Percentiles rank a stretch among this genome's conserved stretches.
Evolutionary conservation across 2,888 invertebrate genomes (phyloP).

Genomic region (Atethmia centrago): DNA sequence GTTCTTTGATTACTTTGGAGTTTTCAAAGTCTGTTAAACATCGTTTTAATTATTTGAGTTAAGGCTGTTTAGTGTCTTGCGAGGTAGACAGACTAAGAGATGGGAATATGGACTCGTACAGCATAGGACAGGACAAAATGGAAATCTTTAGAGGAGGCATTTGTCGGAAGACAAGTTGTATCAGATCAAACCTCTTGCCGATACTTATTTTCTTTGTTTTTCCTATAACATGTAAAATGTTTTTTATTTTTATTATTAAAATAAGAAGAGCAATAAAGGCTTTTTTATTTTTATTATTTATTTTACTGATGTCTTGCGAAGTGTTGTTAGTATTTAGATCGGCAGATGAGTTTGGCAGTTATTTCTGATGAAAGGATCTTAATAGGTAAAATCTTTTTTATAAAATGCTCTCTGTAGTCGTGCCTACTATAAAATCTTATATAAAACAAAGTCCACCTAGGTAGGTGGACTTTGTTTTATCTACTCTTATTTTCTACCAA

Average conservation of each 20-base stretch:
- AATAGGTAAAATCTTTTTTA: neutral
- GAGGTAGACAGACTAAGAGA: no score
- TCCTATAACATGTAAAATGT: no score
- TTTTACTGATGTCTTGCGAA: constrained; percentile 3
- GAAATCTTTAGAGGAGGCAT: no score
- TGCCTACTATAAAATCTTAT: neutral
- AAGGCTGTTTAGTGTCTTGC: constrained; percentile 10
- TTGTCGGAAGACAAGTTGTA: no score
- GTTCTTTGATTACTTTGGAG: constrained; percentile 75
- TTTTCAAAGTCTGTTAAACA: constrained; percentile 60
- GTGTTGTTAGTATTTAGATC: constrained; percentile 1
- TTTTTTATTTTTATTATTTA: no score
- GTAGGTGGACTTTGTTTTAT: no score
- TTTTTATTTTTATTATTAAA: no score
- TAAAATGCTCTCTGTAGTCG: neutral
- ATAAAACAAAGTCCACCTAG: neutral
- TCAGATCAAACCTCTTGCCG: no score
- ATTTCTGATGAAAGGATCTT: neutral
- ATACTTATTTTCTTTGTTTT: no score
- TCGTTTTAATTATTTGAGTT: constrained; percentile 49
- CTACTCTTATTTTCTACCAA: neutral
- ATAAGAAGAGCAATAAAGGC: no score
- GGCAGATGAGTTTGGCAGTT: neutral
- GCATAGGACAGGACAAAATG: no score
- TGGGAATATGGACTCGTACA: no score